Evolutionary conservation across 2,888 invertebrate species (phyloP).

Genomic region (Epistrophe grossulariae): DNA sequence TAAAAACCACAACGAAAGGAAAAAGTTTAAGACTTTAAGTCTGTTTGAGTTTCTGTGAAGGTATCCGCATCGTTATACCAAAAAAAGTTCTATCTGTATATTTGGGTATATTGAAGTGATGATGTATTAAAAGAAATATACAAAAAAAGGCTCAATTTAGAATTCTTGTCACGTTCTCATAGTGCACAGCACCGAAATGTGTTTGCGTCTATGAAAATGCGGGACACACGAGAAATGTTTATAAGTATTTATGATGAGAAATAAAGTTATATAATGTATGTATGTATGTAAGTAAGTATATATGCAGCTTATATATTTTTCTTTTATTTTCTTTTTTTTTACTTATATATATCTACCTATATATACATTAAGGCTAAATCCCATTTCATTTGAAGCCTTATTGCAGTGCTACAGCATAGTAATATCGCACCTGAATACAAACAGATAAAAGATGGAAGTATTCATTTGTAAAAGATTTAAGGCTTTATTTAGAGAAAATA

Average conservation of each 20-base stretch:
- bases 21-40: conserved; percentile 68
- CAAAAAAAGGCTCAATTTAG: conserved; percentile 29
- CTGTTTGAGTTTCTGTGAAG: conserved; percentile 36
- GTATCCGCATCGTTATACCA: conserved; percentile 57
- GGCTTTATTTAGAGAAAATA: conserved; percentile 18
- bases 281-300: conserved; percentile 9
- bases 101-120: conserved; percentile 47
- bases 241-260: conserved; percentile 48
- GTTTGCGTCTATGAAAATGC: conserved; percentile 73
- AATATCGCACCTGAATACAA: conserved; percentile 61
- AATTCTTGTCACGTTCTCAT: conserved; percentile 67
- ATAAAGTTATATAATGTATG: conserved; percentile 34
- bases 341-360: conserved; percentile 9
- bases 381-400: conserved; percentile 47
- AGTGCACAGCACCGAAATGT: conserved; percentile 73
- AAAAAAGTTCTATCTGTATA: conserved; percentile 54
- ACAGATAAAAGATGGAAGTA: too few relatives aligned
- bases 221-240: conserved; percentile 54
- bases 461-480: conserved; percentile 44
- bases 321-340: conserved; percentile 9
- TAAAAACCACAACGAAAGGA: conserved; percentile 47
- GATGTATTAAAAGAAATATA: conserved; percentile 65
- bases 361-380: conserved; percentile 49
- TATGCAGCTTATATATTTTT: conserved; percentile 4
- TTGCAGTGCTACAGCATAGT: conserved; percentile 44